Evolutionary conservation across 2,113 vertebrate genomes (phyloP), one percentile per base, ranked within the genome.

Genomic region (Falco punctatus): DNA sequence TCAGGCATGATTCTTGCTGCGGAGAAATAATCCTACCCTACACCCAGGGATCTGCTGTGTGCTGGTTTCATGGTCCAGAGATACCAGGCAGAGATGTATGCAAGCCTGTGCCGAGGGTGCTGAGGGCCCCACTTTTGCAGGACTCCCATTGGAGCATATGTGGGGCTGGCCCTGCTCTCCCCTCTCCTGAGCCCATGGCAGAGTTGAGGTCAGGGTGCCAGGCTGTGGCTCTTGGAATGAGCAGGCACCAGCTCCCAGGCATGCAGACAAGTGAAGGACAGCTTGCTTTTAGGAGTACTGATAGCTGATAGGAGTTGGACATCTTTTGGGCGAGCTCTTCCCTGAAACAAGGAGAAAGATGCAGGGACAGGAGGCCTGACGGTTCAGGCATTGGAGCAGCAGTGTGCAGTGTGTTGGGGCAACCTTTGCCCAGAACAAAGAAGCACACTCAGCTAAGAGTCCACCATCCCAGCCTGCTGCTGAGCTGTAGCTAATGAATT

Each of bases 101-200:
- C 69, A 69, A 55, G 44, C 48, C 64, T 83, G 24, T 4, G 2
- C 24, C 33, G 14, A 49, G 28, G 59, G 52, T 1, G 4, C 42
- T 14, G 69, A 51, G 58, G 32, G 17, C 33, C 2, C 1, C 24
- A 35, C 14, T 12, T 59, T 80, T 59, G n/a, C 54, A 73, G 46
- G 19, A 40, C 28, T 81, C n/a, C 27, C 9, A 1, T 48, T 0
- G 0, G 57, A 89, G 57, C 48, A 77, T 17, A 10, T 0, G 2
- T 21, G 62, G 52, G 33, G 18, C 33, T 90, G 78, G 14, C 69
- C 26, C 32, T 35, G 16, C 40, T 72, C 22, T 69, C 17, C 15
- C 23, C 7, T 48, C 20, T 58, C 58, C 48, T 2, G 3, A 24
- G 22, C 35, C 51, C 1, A 0, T 74, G 40, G 38, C 55, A 67